Conservation (phyloP, 2,797 vertebrate genomes). For the Rhadinocentrus ornatus region DNA sequence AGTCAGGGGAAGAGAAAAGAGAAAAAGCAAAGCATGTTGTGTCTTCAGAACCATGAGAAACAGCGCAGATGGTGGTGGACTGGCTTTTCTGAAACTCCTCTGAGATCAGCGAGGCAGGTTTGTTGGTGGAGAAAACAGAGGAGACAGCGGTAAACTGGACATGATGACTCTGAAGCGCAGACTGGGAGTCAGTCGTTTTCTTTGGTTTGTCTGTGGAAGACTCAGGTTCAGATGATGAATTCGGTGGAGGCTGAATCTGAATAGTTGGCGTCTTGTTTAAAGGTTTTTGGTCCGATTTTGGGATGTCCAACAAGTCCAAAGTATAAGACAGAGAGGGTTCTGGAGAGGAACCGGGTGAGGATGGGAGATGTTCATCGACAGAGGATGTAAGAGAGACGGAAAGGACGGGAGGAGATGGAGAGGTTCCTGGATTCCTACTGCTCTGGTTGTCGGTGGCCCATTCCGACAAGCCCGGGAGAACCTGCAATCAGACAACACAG, state of each 20-base stretch:
- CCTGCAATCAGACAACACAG: slow-evolving; percentile 55
- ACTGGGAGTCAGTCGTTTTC: not conserved
- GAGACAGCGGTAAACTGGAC: not conserved
- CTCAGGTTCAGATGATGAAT: not conserved
- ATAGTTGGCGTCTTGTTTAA: slow-evolving; percentile 3
- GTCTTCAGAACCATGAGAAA: slow-evolving; percentile 1
- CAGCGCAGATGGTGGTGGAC: not conserved
- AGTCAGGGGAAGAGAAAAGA: not conserved
- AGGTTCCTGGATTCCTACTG: slow-evolving; percentile 19
- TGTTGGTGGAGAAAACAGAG: not conserved
- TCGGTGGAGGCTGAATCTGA: not conserved
- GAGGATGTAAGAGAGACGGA: not conserved
- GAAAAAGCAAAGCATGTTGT: not conserved
- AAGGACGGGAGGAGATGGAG: not conserved
- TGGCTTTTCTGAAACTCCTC: not conserved
- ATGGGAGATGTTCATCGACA: not conserved
- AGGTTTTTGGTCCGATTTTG: slow-evolving; percentile 3
- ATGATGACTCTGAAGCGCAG: not conserved
- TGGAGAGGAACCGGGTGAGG: slow-evolving; percentile 4
- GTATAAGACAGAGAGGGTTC: not conserved
- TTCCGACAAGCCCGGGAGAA: slow-evolving; percentile 57
- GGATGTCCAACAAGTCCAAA: not conserved
- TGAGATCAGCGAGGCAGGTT: not conserved
- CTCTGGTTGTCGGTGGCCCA: slow-evolving; percentile 38
- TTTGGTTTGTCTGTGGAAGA: not conserved